Evolutionary conservation across 1,140 invertebrate genomes (phyloP).

Genomic region (Drosophila sproati): DNA sequence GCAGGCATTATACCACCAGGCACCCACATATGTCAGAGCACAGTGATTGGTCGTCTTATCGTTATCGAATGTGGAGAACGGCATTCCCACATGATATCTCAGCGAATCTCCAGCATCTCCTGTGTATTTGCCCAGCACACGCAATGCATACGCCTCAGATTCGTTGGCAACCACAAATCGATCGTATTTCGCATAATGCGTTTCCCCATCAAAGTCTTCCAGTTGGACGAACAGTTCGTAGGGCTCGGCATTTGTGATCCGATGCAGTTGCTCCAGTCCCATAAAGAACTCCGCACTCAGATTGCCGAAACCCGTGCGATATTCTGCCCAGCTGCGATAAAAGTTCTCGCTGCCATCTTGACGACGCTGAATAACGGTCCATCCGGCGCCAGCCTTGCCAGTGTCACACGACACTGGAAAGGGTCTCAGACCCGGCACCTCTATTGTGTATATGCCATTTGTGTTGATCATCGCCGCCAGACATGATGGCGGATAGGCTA

Average conservation of each 20-base stretch:
- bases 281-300: slow-evolving; percentile 88
- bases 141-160: slow-evolving; percentile 87
- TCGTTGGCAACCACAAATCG: slow-evolving; percentile 88
- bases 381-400: slow-evolving; percentile 84
- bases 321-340: slow-evolving; percentile 87
- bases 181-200: slow-evolving; percentile 87
- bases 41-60: slow-evolving; percentile 89
- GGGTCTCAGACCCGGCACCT: slow-evolving; percentile 50
- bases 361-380: slow-evolving; percentile 88
- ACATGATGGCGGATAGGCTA: slow-evolving; percentile 56
- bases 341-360: slow-evolving; percentile 88
- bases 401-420: slow-evolving; percentile 61
- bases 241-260: slow-evolving; percentile 86
- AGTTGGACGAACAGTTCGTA: slow-evolving; percentile 88
- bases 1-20: slow-evolving; percentile 88
- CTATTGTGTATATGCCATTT: slow-evolving; percentile 50
- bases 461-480: slow-evolving; percentile 59
- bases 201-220: slow-evolving; percentile 86
- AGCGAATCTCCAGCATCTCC: slow-evolving; percentile 68
- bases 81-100: slow-evolving; percentile 53
- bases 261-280: slow-evolving; percentile 87
- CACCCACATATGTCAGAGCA: slow-evolving; percentile 87
- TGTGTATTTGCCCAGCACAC: slow-evolving; percentile 86
- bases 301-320: slow-evolving; percentile 88
- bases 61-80: slow-evolving; percentile 72